phyloP scores from a whole-genome alignment of 2,888 invertebrate species.

The Oxycera nigricornis region DNA sequence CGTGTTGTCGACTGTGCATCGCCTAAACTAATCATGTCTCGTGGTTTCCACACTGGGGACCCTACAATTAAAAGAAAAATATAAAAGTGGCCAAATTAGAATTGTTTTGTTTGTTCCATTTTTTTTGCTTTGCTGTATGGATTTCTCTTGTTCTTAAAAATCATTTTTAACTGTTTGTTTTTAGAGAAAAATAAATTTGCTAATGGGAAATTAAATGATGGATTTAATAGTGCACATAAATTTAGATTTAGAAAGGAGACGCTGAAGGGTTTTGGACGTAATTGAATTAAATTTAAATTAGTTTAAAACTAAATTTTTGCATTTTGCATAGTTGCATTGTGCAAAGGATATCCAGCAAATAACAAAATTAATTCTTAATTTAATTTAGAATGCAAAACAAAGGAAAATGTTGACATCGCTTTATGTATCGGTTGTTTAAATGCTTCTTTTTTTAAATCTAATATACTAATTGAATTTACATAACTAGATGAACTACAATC shows the following conservation, averaged over 20 bases:
- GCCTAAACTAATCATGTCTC: conserved; percentile 77
- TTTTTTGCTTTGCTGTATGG: background rate
- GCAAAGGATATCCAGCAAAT: conserved; percentile 18
- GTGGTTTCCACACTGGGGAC: conserved; percentile 98
- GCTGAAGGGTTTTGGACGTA: background rate
- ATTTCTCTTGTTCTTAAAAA: conserved; percentile 25
- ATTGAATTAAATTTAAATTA: conserved; percentile 45
- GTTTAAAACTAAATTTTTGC: conserved; percentile 47
- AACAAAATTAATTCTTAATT: conserved; percentile 4
- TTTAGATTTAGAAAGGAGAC: background rate
- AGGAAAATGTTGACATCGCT: conserved; percentile 63
- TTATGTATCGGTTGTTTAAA: conserved; percentile 44
- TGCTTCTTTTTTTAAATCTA: background rate
- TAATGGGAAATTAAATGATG: background rate
- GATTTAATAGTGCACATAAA: background rate
- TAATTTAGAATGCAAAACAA: conserved; percentile 22
- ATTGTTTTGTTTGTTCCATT: conserved; percentile 48
- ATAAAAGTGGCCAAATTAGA: conserved; percentile 57
- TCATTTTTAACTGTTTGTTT: conserved; percentile 46
- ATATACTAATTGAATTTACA: background rate
- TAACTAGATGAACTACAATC: conserved; percentile 41
- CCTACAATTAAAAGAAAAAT: conserved; percentile 75
- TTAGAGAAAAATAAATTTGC: conserved; percentile 24
- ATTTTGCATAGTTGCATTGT: conserved; percentile 24
- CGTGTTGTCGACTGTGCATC: conserved; percentile 64